A percentile compares a stretch with the other conserved stretches of the same genome.
Evolutionary conservation across 2,113 vertebrate genomes (phyloP).

Genomic region (Saguinus midas): DNA sequence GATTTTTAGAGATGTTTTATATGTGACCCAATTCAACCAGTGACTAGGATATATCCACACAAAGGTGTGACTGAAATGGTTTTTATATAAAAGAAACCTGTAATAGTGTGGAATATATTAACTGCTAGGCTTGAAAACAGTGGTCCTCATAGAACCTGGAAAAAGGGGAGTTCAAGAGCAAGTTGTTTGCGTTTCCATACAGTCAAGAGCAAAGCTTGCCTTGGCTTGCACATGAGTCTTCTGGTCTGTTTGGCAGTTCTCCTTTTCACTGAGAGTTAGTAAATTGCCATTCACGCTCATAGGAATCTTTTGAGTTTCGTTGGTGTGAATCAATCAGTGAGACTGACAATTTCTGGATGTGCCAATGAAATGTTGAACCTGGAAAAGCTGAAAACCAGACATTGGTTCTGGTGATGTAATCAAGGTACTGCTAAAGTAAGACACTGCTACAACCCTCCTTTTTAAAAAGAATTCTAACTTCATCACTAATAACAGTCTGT

Average conservation of each 20-base stretch:
- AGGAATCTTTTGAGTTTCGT: background rate
- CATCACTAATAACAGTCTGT: background rate
- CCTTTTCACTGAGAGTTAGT: background rate
- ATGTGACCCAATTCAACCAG: constrained; percentile 19
- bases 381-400: background rate
- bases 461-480: background rate
- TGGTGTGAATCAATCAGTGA: background rate
- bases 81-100: constrained; percentile 28
- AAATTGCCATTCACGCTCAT: background rate
- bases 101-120: background rate
- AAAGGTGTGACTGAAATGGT: background rate
- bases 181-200: background rate
- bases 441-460: background rate
- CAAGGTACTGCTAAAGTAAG: background rate
- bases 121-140: background rate
- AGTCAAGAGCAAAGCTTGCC: background rate
- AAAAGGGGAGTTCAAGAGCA: background rate
- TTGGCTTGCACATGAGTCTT: background rate
- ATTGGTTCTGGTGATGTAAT: background rate
- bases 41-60: background rate
- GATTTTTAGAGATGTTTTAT: constrained; percentile 28
- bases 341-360: background rate
- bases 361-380: background rate
- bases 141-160: background rate
- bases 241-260: background rate